Evolutionary conservation across 2,113 vertebrate species (phyloP).

Genomic region (Neofelis nebulosa): DNA sequence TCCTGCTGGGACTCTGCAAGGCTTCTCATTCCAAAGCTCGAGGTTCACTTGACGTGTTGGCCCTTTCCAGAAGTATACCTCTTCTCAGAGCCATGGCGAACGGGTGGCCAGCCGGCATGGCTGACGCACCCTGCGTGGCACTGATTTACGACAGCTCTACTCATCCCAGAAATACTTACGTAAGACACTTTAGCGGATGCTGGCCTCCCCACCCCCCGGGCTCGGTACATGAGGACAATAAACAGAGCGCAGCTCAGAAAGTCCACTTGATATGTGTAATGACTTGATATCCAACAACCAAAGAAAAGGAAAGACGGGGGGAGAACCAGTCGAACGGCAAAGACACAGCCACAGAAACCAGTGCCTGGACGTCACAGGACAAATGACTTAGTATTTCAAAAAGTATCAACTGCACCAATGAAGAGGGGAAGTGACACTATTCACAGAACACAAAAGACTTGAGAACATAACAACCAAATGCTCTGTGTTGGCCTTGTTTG

Average conservation of each 20-base stretch:
- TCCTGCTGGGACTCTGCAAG: too few species aligned
- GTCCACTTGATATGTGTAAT: too few species aligned
- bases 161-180: neutral
- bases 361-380: fast-evolving
- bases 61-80: neutral
- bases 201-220: too few species aligned
- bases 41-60: neutral
- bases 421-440: too few species aligned
- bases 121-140: too few species aligned
- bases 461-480: fast-evolving
- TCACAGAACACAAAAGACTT: neutral
- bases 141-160: neutral
- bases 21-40: neutral
- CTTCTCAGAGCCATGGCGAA: neutral
- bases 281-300: too few species aligned
- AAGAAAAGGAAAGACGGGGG: fast-evolving
- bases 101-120: too few species aligned
- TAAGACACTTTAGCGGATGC: fast-evolving
- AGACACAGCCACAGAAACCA: neutral
- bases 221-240: fast-evolving
- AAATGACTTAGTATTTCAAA: neutral
- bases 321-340: neutral
- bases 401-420: fast-evolving
- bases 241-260: fast-evolving
- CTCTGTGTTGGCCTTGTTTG: fast-evolving